These are phyloP conservation scores for Berghia stephanieae DNA, from an alignment of 1,140 invertebrate genomes.

Conservation along the genomic window DNA sequence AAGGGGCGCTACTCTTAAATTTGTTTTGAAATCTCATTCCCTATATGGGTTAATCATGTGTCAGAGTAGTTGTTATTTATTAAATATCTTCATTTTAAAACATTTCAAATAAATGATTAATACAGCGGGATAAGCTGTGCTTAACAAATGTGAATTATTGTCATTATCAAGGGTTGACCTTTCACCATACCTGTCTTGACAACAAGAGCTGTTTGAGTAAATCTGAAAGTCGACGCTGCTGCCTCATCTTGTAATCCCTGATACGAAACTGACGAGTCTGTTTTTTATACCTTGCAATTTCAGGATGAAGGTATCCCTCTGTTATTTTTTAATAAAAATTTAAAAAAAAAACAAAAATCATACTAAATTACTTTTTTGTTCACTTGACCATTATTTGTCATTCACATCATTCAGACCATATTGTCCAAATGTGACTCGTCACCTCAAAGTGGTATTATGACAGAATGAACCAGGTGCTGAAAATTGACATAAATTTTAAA, in stretches of 20 bases:
- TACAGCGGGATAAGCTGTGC: not conserved
- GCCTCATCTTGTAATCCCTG: slow-evolving; percentile 72
- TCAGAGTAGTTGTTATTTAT: too few species aligned
- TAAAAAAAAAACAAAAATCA: slow-evolving; percentile 29
- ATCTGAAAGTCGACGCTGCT: slow-evolving; percentile 68
- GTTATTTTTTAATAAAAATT: slow-evolving; percentile 33
- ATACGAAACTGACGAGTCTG: slow-evolving; percentile 76
- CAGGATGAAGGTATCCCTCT: slow-evolving; percentile 74
- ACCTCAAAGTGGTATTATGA: too few species aligned
- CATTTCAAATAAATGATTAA: not conserved
- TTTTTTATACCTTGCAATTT: slow-evolving; percentile 66
- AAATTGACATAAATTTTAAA: not conserved
- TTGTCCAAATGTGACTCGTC: too few species aligned
- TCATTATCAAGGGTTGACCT: not conserved
- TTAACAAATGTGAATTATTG: not conserved
- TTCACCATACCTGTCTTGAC: slow-evolving; percentile 69
- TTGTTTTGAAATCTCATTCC: too few species aligned
- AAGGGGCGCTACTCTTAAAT: too few species aligned
- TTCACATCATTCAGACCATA: too few species aligned
- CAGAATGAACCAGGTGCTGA: too few species aligned
- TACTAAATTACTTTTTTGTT: not conserved
- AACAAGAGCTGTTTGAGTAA: slow-evolving; percentile 72
- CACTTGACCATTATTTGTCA: too few species aligned
- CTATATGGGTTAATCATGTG: too few species aligned
- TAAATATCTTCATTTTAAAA: too few species aligned